Conservation (phyloP, 1,140 invertebrate genomes). For the Calliopsis andreniformis region DNA sequence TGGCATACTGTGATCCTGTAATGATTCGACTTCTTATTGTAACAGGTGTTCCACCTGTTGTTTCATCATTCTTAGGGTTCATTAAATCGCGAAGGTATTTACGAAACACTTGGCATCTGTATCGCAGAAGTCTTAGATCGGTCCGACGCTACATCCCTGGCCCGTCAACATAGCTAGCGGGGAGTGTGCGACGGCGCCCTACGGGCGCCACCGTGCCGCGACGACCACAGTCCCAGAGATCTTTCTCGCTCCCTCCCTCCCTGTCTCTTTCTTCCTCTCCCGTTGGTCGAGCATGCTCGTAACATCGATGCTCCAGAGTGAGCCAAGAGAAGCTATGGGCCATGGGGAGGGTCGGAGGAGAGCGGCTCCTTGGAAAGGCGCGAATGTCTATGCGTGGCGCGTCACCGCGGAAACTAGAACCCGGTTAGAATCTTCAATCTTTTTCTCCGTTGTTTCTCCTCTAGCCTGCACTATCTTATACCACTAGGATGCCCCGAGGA, state of each 20-base stretch:
- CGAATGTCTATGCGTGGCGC: slow-evolving; percentile 67
- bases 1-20: too few species aligned
- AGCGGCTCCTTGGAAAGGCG: slow-evolving; percentile 47
- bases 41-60: slow-evolving; percentile 2
- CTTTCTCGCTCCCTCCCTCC: slow-evolving; percentile 62
- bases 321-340: slow-evolving; percentile 56
- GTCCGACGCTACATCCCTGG: slow-evolving; percentile 50
- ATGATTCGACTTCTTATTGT: not conserved
- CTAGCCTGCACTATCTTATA: too few species aligned
- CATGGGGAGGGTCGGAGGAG: slow-evolving; percentile 47
- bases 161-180: slow-evolving; percentile 70
- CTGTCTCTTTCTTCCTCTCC: slow-evolving; percentile 55
- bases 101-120: not conserved
- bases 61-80: not conserved
- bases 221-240: slow-evolving; percentile 65
- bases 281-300: slow-evolving; percentile 20
- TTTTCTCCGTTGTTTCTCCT: slow-evolving; percentile 14
- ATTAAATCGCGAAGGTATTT: not conserved
- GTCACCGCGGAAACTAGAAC: slow-evolving; percentile 59
- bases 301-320: slow-evolving; percentile 15
- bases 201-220: slow-evolving; percentile 78
- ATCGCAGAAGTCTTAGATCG: not conserved
- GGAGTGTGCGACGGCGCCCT: slow-evolving; percentile 77
- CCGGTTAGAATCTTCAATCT: slow-evolving; percentile 53
- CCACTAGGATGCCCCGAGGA: not conserved